Evolutionary conservation across 2,797 vertebrate genomes (phyloP), one percentile per base, ranked within the genome.

Genomic region (Sebastolobus altivelis): DNA sequence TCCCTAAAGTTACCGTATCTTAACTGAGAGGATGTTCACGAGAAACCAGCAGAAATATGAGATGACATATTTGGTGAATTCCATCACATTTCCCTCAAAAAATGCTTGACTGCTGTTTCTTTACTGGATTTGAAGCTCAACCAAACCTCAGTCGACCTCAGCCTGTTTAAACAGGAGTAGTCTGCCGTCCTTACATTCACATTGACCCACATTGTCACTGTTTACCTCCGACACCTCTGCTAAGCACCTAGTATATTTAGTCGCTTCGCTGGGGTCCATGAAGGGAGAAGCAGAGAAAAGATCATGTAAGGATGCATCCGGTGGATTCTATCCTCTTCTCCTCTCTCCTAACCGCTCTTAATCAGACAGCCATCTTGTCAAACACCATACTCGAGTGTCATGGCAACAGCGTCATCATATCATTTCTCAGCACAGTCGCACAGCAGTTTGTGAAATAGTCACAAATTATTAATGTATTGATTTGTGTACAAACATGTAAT

Each of bases 121-220:
- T 46, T 46, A n/a, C 22, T 33, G 7, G 11, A 68, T 62, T 29
- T 29, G 6, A 27, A 35, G 5, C 40, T 52, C 5, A 31, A n/a
- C 33, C 3, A 55, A 82, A 38, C 4, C 4, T 65, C 6, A 29
- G 7, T 11, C 13, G 43, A 10, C 7, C 43, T 11, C 13, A 46
- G 12, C 7, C 43, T 43, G 22, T 22, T 2, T 31, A 52, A 65
- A 69, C 4, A 22, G 4, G 3, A 61, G n/a, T 11, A 56, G 43
- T 54, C 5, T 5, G 29, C n/a, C 29, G 71, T 70, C 75, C 65
- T 80, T 78, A 70, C 55, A 2, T 10, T 81, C 81, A 81, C 38
- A 72, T 70, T 93, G 92, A 93, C 90, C 92, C 83, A 89, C 20
- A n/a, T 68, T 61, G 22, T 40, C 55, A 59, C 75, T 8, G 62